Evolutionary conservation across 2,888 invertebrate genomes (phyloP), one percentile per base, ranked within the genome.

Genomic region (Unio pictorum): DNA sequence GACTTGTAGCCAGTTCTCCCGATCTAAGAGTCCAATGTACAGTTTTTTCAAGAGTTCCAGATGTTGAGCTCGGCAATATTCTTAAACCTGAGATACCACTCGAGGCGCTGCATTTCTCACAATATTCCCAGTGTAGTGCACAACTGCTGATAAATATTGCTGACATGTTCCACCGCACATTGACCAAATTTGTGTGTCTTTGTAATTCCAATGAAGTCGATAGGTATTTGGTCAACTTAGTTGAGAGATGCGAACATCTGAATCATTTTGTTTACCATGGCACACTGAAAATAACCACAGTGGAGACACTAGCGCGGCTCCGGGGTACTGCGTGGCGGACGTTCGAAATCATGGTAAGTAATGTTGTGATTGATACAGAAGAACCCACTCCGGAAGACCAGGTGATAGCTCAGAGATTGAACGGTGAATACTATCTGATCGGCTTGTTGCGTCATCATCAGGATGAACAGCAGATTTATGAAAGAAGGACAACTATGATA

Each of bases 11-110:
- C 23, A 68, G 75, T 45, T 81, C 79, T 68, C 85, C 86, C 6
- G 72, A 75, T 6, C 69, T 85, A 26, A 61, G 75, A 45, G 84
- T 87, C 6, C 82, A 85, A 55, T 78, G 78, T 54, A 75, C 81
- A 8, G 67, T 86, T 0, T 74, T 85, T 67, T 80, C 83, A 5
- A 72, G 79, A 55, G 77, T 83, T 28, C 81, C 84, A 15, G 72
- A 73, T 23, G 45, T 80, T 3, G 86, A 85, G 30, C 68, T 87
- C 7, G 75, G 75, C 23, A 75, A 75, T 67, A 67, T 87, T 64
- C 67, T 86, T 26, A 76, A 77, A 64, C 83, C 83, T n/a, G 81
- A 84, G 28, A 76, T 84, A 8, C 86, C 86, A 0, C 66, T 87
- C 17, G 66, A 74, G 1, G 68, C 77, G 1, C 26, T 86, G 20